Evolutionary conservation across 2,113 vertebrate species (phyloP), one percentile per base, ranked within the genome.

Genomic region (Megaceryle maxima): DNA sequence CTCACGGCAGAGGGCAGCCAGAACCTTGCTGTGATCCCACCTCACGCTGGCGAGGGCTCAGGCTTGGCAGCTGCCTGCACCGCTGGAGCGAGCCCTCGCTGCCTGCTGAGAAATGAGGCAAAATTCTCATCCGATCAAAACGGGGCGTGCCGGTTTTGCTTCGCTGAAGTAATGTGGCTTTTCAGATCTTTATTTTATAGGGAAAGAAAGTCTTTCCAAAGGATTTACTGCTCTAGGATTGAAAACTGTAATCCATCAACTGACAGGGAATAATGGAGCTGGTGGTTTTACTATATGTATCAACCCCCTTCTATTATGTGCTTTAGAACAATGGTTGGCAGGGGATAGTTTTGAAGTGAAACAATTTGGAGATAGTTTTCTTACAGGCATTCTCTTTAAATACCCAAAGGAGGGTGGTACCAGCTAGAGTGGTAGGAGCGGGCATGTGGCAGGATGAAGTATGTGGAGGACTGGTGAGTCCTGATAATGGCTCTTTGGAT

Each of bases 121-220:
- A 6, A 31, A 12, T 11, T 51, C 88, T 75, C 59, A 41, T 50
- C 72, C 4, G 6, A 2, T 21, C 62, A 35, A 14, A 76, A 28
- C 70, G 41, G 44, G 17, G 22, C 62, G 75, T 48, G 67, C 43
- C 79, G 53, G 5, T 82, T 31, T 28, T 68, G 62, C 53, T 84
- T 84, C 51, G 53, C 84, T 75, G 57, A n/a, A 92, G 16, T 66
- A 62, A 22, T 33, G 31, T 14, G 73, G 68, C 57, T 74, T 74
- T 79, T 94, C 82, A 83, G 68, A 67, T 83, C 56, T 83, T 62
- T 76, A 11, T 85, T 89, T 95, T 55, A 74, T 55, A 35, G 59
- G 44, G 57, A 76, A 87, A 90, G 37, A 59, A 89, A 73, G 10
- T 14, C 29, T 90, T 95, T 96, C 79, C 90, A 94, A 87, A 63